Evolutionary conservation across 2,888 invertebrate species (phyloP).

Genomic region (Epicampocera succincta): DNA sequence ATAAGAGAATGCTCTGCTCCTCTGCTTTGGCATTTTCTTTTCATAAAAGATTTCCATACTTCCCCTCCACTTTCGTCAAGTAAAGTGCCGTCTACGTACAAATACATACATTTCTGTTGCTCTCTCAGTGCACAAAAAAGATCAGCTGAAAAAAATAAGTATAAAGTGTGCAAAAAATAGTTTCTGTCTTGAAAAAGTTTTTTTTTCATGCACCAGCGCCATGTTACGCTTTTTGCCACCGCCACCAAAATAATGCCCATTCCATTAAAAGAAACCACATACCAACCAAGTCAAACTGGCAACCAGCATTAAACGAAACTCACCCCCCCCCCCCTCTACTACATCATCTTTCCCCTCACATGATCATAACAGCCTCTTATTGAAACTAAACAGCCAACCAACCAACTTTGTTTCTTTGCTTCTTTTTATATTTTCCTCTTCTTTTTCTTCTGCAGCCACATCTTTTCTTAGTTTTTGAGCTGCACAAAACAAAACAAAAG

Average conservation of each 20-base stretch:
- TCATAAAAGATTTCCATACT: too few species aligned
- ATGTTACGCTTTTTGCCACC: constrained; percentile 18
- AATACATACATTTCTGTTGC: too few species aligned
- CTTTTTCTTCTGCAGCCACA: constrained; percentile 26
- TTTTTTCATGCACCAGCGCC: constrained; percentile 10
- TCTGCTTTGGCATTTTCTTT: too few species aligned
- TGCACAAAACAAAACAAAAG: constrained; percentile 38
- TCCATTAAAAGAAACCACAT: constrained; percentile 45
- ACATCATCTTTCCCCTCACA: background rate
- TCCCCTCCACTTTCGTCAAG: background rate
- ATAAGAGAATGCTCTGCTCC: background rate
- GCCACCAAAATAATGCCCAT: constrained; percentile 23
- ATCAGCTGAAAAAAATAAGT: too few species aligned
- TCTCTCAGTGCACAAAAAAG: too few species aligned
- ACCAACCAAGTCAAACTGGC: constrained; percentile 54
- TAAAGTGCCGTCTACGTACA: too few species aligned
- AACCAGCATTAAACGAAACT: constrained; percentile 28
- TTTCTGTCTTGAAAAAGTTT: background rate
- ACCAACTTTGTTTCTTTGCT: constrained; percentile 35
- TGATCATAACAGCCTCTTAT: background rate
- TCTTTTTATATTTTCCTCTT: constrained; percentile 6
- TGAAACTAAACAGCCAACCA: constrained; percentile 27
- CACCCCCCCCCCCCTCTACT: background rate
- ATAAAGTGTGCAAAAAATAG: too few species aligned
- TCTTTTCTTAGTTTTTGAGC: constrained; percentile 43